Evolutionary conservation across 2,888 invertebrate genomes (phyloP).

Genomic region (Eupithecia centaureata): DNA sequence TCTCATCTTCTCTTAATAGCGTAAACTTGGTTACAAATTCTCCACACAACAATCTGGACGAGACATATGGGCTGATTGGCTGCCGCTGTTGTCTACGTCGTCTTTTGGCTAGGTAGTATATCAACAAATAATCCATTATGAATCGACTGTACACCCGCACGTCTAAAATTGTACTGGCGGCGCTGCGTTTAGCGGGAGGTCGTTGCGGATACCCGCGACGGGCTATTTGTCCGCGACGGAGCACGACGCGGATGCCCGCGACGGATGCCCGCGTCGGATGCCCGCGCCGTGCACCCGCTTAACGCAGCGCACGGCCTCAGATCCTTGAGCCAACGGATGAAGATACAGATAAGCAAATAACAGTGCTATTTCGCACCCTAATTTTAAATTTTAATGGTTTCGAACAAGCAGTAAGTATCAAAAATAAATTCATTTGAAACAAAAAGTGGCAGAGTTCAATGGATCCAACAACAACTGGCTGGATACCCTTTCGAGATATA

Average conservation of each 20-base stretch:
- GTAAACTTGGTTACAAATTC: constrained; percentile 6
- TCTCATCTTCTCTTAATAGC: constrained; percentile 11
- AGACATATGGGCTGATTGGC: constrained; percentile 14
- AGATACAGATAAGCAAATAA: no score
- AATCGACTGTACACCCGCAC: constrained; percentile 4
- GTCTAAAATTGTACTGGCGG: constrained; percentile 4
- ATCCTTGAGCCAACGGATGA: no score
- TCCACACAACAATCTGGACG: constrained; percentile 6
- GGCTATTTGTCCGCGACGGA: constrained; percentile 7
- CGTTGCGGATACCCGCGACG: constrained; percentile 4
- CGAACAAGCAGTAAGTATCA: no score
- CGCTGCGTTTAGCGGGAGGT: constrained; percentile 3
- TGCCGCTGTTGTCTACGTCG: constrained; percentile 17
- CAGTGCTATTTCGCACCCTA: no score
- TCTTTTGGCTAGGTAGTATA: constrained; percentile 12
- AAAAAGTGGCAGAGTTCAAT: no score
- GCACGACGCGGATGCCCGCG: constrained; percentile 5
- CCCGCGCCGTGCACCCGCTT: constrained; percentile 3
- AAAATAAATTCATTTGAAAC: no score
- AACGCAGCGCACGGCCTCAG: background rate
- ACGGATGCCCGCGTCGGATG: constrained; percentile 5
- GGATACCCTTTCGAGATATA: no score
- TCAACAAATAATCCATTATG: constrained; percentile 5
- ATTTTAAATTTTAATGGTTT: no score
- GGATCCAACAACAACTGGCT: no score